These are phyloP conservation scores for Nerophis ophidion DNA, from an alignment of 2,113 vertebrate genomes.

Conservation along the genomic window DNA sequence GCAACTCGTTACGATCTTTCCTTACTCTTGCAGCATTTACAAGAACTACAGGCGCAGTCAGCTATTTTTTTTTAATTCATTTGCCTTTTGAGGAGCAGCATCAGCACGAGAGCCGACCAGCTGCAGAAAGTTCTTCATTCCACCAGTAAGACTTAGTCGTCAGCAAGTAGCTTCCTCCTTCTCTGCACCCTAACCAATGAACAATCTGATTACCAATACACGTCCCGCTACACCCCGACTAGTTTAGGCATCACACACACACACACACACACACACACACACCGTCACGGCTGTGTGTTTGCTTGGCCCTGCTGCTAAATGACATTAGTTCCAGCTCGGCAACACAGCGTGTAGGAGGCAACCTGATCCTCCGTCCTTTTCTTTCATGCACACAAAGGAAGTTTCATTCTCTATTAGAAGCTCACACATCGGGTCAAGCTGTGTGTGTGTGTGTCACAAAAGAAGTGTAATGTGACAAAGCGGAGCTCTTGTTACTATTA, in stretches of 20 bases:
- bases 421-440: slow-evolving; percentile 59
- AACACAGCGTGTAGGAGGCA: slow-evolving; percentile 67
- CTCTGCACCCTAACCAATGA: no score
- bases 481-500: slow-evolving; percentile 32
- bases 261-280: slow-evolving; percentile 20
- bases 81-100: no score
- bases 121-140: no score
- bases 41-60: no score
- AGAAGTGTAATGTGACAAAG: slow-evolving; percentile 21
- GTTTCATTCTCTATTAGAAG: slow-evolving; percentile 61
- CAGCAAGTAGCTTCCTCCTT: no score
- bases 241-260: slow-evolving; percentile 34
- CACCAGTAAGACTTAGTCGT: no score
- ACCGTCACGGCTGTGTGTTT: slow-evolving; percentile 63
- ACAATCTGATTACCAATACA: no score
- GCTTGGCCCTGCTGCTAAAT: slow-evolving; percentile 62
- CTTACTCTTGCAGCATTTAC: no score
- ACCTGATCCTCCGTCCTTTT: slow-evolving; percentile 65
- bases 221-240: slow-evolving; percentile 9
- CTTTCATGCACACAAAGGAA: slow-evolving; percentile 61
- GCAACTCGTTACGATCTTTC: no score
- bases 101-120: no score
- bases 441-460: slow-evolving; percentile 26
- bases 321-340: slow-evolving; percentile 70
- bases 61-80: no score